Percentiles rank a stretch among this genome's conserved stretches.
Evolutionary conservation across 2,888 invertebrate species (phyloP).

Genomic region (Plebejus melissa): DNA sequence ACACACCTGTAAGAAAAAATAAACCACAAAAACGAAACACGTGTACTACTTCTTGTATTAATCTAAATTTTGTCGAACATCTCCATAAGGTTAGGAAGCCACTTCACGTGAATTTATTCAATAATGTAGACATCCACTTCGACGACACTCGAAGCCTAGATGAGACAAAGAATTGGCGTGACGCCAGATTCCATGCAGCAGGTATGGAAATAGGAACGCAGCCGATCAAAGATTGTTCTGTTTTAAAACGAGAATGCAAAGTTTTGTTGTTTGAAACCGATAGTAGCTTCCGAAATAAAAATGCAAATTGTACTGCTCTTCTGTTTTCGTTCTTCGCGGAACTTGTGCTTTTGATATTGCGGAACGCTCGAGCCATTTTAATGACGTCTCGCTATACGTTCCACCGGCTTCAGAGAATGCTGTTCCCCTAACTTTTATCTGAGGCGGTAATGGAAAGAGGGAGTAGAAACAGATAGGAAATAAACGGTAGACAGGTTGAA

Average conservation of each 20-base stretch:
- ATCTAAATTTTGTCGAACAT: background rate
- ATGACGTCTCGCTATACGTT: conserved; percentile 38
- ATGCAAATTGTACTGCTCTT: conserved; percentile 63
- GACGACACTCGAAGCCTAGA: conserved; percentile 59
- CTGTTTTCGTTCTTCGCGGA: conserved; percentile 45
- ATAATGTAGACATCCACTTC: conserved; percentile 62
- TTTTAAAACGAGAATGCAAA: conserved; percentile 61
- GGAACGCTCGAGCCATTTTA: conserved; percentile 39
- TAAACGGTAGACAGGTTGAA: background rate
- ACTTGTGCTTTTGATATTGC: conserved; percentile 53
- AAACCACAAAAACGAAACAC: background rate
- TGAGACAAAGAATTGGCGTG: conserved; percentile 68
- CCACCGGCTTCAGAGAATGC: conserved; percentile 30
- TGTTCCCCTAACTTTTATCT: conserved; percentile 9
- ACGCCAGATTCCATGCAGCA: conserved; percentile 49
- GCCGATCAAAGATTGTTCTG: conserved; percentile 68
- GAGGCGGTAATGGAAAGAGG: background rate
- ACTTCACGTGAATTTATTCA: conserved; percentile 38
- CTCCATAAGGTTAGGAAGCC: background rate
- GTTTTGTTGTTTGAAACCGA: conserved; percentile 58
- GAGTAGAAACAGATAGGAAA: background rate
- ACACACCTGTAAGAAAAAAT: background rate
- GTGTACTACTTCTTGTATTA: background rate
- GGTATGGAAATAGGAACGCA: conserved; percentile 51
- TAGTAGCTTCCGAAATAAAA: conserved; percentile 62